Conservation (phyloP, 2,797 vertebrate species). For the Loriculus beryllinus region DNA sequence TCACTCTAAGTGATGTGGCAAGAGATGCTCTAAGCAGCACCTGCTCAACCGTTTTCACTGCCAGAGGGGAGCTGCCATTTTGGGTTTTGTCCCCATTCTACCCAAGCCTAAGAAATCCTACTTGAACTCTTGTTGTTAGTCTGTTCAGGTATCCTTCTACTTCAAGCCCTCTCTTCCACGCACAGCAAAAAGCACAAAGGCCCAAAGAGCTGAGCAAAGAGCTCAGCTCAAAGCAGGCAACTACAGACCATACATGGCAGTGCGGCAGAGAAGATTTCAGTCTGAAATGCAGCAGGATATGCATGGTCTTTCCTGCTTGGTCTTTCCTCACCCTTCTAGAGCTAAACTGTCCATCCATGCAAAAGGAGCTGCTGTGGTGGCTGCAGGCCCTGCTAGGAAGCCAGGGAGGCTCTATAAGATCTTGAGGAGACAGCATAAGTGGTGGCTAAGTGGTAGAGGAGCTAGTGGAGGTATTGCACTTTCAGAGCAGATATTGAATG, state of each 20-base stretch:
- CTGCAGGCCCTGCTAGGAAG: not conserved
- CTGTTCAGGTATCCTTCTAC: not conserved
- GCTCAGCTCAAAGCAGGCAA: not conserved
- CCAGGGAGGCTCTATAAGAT: not conserved
- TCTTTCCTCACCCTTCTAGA: not conserved
- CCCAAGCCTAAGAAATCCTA: not conserved
- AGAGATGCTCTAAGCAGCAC: not conserved
- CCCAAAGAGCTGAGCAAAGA: not conserved
- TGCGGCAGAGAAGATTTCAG: not conserved
- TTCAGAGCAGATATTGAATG: not conserved
- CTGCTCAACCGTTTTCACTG: not conserved
- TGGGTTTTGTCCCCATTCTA: not conserved
- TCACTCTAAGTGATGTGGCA: not conserved
- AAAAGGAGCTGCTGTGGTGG: not conserved
- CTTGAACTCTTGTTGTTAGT: not conserved
- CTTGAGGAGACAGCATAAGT: not conserved
- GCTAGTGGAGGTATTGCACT: not conserved
- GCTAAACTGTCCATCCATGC: not conserved
- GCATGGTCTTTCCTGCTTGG: not conserved
- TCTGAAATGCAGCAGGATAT: not conserved
- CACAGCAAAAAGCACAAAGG: not conserved
- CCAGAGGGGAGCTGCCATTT: not conserved
- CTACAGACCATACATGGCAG: not conserved
- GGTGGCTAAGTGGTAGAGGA: not conserved
- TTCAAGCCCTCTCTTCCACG: rapidly evolving